Base-by-base conservation (phyloP, 2,113 vertebrate species). In the Vicugna pacos region DNA sequence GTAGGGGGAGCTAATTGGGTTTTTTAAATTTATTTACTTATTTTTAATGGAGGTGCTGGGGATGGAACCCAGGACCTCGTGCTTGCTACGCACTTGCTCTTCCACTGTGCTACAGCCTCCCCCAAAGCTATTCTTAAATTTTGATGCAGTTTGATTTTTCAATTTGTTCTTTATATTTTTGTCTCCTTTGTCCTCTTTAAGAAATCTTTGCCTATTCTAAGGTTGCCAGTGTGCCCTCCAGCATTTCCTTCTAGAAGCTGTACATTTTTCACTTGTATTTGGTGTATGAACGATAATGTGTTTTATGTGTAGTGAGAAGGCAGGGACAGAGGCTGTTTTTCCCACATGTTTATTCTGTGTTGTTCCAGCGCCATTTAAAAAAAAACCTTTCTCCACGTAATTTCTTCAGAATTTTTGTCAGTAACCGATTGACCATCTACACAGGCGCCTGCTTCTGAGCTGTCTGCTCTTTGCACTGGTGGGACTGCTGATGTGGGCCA, bases 401-500 rank as follows among this genome's bases (percentile, higher is more conserved):
- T 46, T 67, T 76, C 28, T 76, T n/a, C 24, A 84, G 32, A 69
- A 70, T n/a, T 67, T 67, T 46, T 46, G 28, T 65, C 48, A 56
- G 52, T n/a, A 76, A 28, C 54, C 46, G 46, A 46, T 28, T 65
- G 48, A 5, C 30, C 16, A 17, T 28, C 19, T 30, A 14, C 4
- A 2, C 17, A n/a, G 35, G 2, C 24, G 20, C 56, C 58, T n/a
- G 0, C 8, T 48, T 77, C 81, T 3, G 28, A 6, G 1, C 58
- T 14, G 19, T 46, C 14, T n/a, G 22, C 14, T 28, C 54, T 4
- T 26, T 26, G 28, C 3, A 1, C 0, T 64, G 91, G 24, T 26
- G 26, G 19, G 26, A 42, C 5, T 54, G 19, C 24, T 19, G 4
- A 3, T 54, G 20, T 19, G 30, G 13, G 3, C 13, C 2, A 1